Percentiles rank a stretch among this genome's conserved stretches.
phyloP scores from a whole-genome alignment of 2,113 vertebrate genomes.

The Nasalis larvatus region DNA sequence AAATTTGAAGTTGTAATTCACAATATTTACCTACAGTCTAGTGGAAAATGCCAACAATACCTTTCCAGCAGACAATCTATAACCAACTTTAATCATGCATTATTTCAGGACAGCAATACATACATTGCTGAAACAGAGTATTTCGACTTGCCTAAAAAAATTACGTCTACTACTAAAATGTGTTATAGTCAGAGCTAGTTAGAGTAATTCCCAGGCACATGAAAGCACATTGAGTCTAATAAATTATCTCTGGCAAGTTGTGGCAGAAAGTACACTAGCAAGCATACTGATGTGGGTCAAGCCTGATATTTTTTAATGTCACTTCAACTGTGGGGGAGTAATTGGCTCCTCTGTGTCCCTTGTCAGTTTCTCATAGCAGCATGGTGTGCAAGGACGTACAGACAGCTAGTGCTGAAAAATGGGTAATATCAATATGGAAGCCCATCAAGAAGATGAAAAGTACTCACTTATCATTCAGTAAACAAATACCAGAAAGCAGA shows the following conservation, averaged over 20 bases:
- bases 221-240: not conserved
- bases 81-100: not conserved
- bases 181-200: not conserved
- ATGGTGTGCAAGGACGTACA: conserved; percentile 43
- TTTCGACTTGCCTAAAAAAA: not conserved
- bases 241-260: not conserved
- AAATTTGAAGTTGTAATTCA: conserved; percentile 24
- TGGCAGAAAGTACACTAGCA: not conserved
- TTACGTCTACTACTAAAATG: not conserved
- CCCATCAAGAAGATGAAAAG: conserved; percentile 16
- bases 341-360: not conserved
- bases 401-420: conserved; percentile 5
- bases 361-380: conserved; percentile 37
- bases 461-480: not conserved
- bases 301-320: not conserved
- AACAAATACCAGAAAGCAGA: conserved; percentile 53
- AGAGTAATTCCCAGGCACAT: not conserved
- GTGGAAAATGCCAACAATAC: not conserved
- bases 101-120: not conserved
- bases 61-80: not conserved
- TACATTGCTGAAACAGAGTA: not conserved
- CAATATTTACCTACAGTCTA: not conserved
- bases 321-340: not conserved
- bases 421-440: not conserved
- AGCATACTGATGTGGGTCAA: not conserved